Conservation (phyloP, 2,888 invertebrate species). For the Thymelicus lineola region DNA sequence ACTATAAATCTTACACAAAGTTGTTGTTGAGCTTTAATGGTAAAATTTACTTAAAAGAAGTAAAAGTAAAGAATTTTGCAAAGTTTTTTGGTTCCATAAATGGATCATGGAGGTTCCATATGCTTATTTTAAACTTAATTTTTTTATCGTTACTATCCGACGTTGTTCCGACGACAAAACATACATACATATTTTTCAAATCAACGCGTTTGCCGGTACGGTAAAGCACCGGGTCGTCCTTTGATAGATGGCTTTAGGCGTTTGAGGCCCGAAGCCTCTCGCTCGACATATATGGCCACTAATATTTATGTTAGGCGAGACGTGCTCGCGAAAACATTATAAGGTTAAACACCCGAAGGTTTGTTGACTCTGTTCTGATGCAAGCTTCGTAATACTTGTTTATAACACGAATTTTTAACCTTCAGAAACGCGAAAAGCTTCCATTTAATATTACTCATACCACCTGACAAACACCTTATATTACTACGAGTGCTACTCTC, state of each 20-base stretch:
- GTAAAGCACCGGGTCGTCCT: neutral
- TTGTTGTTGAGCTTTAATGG: neutral
- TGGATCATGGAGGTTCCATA: no score
- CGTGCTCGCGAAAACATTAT: constrained; percentile 67
- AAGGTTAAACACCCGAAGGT: constrained; percentile 69
- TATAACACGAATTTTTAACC: neutral
- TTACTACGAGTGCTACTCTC: no score
- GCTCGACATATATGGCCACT: constrained; percentile 25
- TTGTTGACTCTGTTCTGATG: constrained; percentile 52
- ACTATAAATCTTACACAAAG: neutral
- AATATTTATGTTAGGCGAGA: constrained; percentile 42
- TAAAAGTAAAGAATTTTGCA: neutral
- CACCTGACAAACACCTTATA: neutral
- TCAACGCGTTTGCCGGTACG: no score
- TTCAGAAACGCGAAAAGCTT: neutral
- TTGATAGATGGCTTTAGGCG: constrained; percentile 5
- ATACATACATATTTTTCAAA: no score
- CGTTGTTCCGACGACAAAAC: neutral
- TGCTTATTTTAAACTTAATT: no score
- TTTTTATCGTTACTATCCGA: no score
- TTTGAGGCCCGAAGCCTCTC: constrained; percentile 15
- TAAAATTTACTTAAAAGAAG: constrained; percentile 1
- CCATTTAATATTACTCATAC: neutral
- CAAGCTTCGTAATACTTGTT: constrained; percentile 15
- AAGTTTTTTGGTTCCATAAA: neutral